Evolutionary conservation across 1,140 invertebrate species (phyloP).

Genomic region (Drosophila suzukii): DNA sequence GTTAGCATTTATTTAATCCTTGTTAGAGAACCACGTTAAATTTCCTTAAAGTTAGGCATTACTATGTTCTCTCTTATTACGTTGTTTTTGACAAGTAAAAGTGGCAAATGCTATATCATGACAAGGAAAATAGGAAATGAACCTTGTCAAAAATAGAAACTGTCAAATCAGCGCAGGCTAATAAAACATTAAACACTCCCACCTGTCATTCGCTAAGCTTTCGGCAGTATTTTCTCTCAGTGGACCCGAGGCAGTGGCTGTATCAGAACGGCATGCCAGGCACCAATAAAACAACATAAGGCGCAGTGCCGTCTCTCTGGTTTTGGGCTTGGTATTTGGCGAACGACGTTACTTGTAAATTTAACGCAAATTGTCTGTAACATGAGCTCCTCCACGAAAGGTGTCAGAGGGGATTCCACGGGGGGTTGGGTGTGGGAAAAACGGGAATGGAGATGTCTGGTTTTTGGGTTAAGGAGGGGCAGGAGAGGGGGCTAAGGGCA

Average conservation of each 20-base stretch:
- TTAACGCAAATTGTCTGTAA: conserved; percentile 82
- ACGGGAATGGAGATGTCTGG: background rate
- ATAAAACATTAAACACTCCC: conserved; percentile 3
- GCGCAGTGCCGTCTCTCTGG: conserved; percentile 21
- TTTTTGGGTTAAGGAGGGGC: background rate
- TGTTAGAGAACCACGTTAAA: background rate
- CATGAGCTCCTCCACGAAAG: conserved; percentile 65
- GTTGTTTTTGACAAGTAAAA: background rate
- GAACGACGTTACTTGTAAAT: conserved; percentile 74
- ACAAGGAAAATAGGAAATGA: background rate
- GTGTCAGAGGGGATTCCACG: conserved; percentile 26
- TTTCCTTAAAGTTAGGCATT: background rate
- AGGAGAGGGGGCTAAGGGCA: background rate
- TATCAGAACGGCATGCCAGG: conserved; percentile 37
- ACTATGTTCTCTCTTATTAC: background rate
- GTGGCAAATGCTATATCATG: background rate
- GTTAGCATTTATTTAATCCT: too few relatives aligned
- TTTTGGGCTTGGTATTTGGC: conserved; percentile 58
- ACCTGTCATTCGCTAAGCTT: background rate
- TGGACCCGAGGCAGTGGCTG: conserved; percentile 8
- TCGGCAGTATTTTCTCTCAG: conserved; percentile 9
- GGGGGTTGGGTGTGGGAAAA: background rate
- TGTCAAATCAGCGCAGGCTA: conserved; percentile 3
- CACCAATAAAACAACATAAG: conserved; percentile 52
- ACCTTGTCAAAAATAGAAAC: conserved; percentile 1